Percentiles rank a stretch among this genome's conserved stretches.
phyloP scores from a whole-genome alignment of 2,113 vertebrate species.

The Prionailurus viverrinus region DNA sequence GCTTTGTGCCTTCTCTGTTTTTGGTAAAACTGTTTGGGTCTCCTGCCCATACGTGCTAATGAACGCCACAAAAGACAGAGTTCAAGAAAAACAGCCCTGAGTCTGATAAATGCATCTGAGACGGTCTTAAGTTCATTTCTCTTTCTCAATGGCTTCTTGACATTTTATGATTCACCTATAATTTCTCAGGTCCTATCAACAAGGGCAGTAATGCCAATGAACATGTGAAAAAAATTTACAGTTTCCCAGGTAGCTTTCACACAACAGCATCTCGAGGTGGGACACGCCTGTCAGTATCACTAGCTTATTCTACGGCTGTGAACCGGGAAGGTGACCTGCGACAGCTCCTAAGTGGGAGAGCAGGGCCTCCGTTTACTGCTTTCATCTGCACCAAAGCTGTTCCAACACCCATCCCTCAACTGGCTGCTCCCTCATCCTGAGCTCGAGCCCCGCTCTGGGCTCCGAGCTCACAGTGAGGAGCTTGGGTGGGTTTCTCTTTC shows the following conservation, averaged over 20 bases:
- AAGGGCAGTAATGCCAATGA: not conserved
- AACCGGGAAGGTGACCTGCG: not conserved
- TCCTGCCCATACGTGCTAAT: not conserved
- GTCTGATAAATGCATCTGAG: not conserved
- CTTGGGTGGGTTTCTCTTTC: too few species aligned
- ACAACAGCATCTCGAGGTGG: not conserved
- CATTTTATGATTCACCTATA: not conserved
- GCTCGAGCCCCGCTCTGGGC: too few species aligned
- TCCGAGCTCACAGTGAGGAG: too few species aligned
- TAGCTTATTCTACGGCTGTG: not conserved
- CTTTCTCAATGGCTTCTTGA: not conserved
- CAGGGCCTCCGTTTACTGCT: not conserved
- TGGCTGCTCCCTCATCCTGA: not conserved
- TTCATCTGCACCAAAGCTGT: not conserved
- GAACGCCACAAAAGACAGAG: not conserved
- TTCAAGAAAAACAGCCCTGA: not conserved
- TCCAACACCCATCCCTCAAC: not conserved
- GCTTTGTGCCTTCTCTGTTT: not conserved
- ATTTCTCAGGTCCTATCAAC: not conserved
- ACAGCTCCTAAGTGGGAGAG: not conserved
- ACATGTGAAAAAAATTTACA: not conserved
- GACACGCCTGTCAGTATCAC: accelerated
- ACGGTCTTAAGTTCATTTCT: not conserved
- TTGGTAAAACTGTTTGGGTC: not conserved
- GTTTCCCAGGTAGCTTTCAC: not conserved